Base-by-base conservation (phyloP, 1,140 invertebrate species). In the Drosophila takahashii region DNA sequence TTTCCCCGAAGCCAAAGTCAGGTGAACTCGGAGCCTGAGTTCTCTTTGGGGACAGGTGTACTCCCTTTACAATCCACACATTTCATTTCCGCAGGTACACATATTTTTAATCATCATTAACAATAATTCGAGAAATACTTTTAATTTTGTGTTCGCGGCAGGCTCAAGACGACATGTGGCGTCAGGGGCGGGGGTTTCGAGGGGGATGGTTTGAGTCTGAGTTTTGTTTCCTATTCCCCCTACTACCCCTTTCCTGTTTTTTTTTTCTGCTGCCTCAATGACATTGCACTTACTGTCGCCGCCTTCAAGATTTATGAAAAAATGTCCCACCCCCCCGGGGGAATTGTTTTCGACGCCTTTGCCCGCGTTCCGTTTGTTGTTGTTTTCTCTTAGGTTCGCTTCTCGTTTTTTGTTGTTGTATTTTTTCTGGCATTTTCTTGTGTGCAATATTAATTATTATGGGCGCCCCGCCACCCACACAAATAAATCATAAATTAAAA, bases 91-190 rank as follows among this genome's bases (percentile, higher is more conserved):
- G 62, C 75, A 65, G 79, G 64, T 87, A 83, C 84, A 87, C 72
- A 87, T 87, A 86, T 86, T 91, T 91, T 91, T 91, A 91, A 91
- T 91, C 84, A 91, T 90, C 89, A 91, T 91, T 91, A 91, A 91
- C 84, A 86, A 91, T 89, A 91, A 90, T 91, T 91, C 90, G 85
- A 91, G 89, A 85, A 91, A 91, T 90, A 86, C 79, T 91, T 90
- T 90, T 91, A 87, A 91, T 89, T 89, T 91, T 77, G 69, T 79
- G 48, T 48, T 47, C 15, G 48, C 48, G 48, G 48, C 74, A 34
- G 48, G 47, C 77, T 77, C 75, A 86, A 85, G 81, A 74, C 77
- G 50, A 57, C 54, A 66, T 56, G 36, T 39, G 73, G 54, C 42
- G 42, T 26, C 51, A 47, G 34, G 54, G 51, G 74, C 52, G 53